A percentile compares a stretch with the other conserved stretches of the same genome.
These are phyloP conservation scores for Notothenia coriiceps DNA, from an alignment of 2,113 vertebrate genomes.

Conservation along the genomic window DNA sequence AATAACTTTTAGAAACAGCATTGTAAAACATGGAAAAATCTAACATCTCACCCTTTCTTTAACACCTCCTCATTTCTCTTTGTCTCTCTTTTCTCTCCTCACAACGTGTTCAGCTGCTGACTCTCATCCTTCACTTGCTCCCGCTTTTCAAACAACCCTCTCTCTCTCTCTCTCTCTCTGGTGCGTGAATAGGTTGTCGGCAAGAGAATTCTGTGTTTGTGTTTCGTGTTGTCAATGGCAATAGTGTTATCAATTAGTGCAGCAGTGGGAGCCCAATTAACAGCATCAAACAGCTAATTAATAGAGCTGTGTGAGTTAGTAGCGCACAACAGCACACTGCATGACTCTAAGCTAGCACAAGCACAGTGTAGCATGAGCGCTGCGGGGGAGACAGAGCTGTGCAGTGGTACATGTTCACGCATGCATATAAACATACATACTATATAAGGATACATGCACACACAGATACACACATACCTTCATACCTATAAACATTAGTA, in stretches of 20 bases:
- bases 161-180: conserved; percentile 38
- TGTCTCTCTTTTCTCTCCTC: conserved; percentile 60
- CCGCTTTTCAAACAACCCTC: conserved; percentile 49
- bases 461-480: conserved; percentile 6
- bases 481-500: too few relatives aligned
- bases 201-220: conserved; percentile 77
- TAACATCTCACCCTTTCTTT: conserved; percentile 26
- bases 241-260: conserved; percentile 88
- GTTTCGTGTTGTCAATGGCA: conserved; percentile 84
- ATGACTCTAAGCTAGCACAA: conserved; percentile 64
- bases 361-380: conserved; percentile 56
- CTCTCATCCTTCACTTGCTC: conserved; percentile 63
- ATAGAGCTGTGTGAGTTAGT: conserved; percentile 83
- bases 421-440: background rate
- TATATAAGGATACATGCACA: background rate
- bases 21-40: conserved; percentile 59
- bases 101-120: conserved; percentile 29
- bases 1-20: conserved; percentile 56
- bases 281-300: conserved; percentile 89
- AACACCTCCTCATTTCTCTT: conserved; percentile 34
- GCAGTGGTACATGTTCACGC: conserved; percentile 18
- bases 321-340: conserved; percentile 73
- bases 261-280: conserved; percentile 89
- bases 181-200: conserved; percentile 75
- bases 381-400: conserved; percentile 38